Base-by-base conservation (phyloP, 1,140 invertebrate species). In the Drosophila pectinifera region DNA sequence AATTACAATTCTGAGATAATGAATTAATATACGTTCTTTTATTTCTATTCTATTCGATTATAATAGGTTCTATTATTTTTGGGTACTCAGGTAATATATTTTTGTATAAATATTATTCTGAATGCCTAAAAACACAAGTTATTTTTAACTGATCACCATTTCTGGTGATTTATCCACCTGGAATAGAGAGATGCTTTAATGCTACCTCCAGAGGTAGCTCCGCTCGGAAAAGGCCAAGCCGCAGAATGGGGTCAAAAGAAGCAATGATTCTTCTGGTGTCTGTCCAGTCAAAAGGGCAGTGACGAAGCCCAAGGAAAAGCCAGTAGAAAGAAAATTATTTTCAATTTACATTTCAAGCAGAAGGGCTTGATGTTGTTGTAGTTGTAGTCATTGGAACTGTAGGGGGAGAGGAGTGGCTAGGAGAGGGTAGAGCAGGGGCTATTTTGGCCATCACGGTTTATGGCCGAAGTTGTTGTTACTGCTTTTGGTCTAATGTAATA, bases 391-490 rank as follows among this genome's bases (percentile, higher is more conserved):
- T 28, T 5, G 34, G 16, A 34, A 28, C 20, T 51, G 3, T 13
- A 34, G 34, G n/a, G 6, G 39, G 8, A 4, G 18, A 6, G 20
- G 39, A 10, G 10, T 5, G 54, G 13, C 7, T 11, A 11, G n/a
- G 48, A n/a, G 13, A 3, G 24, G 55, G 36, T 1, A 20, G 8
- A 26, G 48, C 18, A 42, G 58, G 49, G 41, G 45, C 63, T 65
- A 62, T 62, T 73, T 79, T 83, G 83, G 79, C 82, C 79, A 88
- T 88, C 83, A 82, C 79, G 83, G 78, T 81, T 82, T 82, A 86
- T 86, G 74, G 82, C 56, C 54, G 31, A 36, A 13, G 48, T 51
- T 36, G 49, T 58, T 46, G 56, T 22, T 22, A 22, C 10, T 59
- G 56, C 56, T 49, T 24, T 53, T 57, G 82, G 74, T 53, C 70